Base-by-base conservation (phyloP, 2,113 vertebrate genomes). In the Seriola rivoliana region DNA sequence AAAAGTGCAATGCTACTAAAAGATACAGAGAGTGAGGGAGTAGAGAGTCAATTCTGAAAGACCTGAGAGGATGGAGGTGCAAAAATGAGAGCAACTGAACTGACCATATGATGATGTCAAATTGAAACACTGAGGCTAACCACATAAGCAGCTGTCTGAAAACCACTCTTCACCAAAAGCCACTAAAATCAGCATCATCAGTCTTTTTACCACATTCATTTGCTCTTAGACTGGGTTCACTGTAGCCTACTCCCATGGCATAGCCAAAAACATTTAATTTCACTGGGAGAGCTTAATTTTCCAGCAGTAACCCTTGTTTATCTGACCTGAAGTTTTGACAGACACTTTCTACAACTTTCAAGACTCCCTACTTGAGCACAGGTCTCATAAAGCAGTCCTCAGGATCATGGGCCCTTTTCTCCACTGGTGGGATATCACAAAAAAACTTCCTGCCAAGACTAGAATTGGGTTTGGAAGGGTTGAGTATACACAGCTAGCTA, bases 81-180 rank as follows among this genome's bases (percentile, higher is more conserved):
- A 48, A 50, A 77, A 67, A 75, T 4, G 0, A 67, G 25, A 79
- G 78, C 46, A 60, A 84, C 75, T 57, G 58, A 62, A 83, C 58
- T 55, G 62, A 57, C 36, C 64, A 46, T 67, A 12, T 66, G 75
- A 73, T 65, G 66, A 44, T 48, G 67, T 74, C 68, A 77, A 77
- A 86, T 76, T 85, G 72, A 89, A 85, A 75, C 76, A 25, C 54
- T 75, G 82, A 76, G 89, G 59, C 58, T 71, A 80, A 83, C 88
- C 85, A 82, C 71, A 86, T 50, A 36, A 83, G 52, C 75, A 44
- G 81, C 81, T 58, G 42, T 83, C 79, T 85, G 64, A 79, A 87
- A 83, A 80, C 55, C 62, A 25, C 85, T 72, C 67, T 86, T 74
- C 50, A 38, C 82, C 48, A 55, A 65, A 79, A 71, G 60, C 71